phyloP scores from a whole-genome alignment of 2,797 vertebrate genomes.

The Centropyge bicolor region DNA sequence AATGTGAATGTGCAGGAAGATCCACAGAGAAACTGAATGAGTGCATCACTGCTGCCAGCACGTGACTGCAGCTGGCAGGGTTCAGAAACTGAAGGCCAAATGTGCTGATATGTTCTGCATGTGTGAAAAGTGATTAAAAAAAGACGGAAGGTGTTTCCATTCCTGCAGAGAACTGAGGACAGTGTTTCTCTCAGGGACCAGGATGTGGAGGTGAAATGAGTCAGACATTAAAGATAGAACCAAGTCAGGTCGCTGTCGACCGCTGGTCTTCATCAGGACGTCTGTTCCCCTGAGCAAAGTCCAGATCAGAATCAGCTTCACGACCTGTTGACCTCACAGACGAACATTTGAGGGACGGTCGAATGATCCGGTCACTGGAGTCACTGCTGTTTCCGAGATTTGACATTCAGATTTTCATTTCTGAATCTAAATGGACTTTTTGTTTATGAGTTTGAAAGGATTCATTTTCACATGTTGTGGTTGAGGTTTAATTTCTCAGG shows the following conservation, averaged over 20 bases:
- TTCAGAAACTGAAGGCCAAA: conserved; percentile 4
- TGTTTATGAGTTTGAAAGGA: background rate
- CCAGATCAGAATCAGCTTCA: background rate
- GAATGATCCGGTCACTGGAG: background rate
- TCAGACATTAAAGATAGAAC: conserved; percentile 38
- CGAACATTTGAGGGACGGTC: too few relatives aligned
- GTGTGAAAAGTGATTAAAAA: conserved; percentile 12
- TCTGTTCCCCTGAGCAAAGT: conserved; percentile 29
- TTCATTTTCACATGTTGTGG: too few relatives aligned
- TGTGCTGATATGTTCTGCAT: background rate
- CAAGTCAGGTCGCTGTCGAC: conserved; percentile 26
- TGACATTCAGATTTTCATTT: background rate
- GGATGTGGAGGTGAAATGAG: conserved; percentile 18
- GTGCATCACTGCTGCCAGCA: background rate
- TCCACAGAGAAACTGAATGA: background rate
- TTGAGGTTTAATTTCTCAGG: background rate
- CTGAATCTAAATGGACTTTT: background rate
- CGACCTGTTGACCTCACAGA: too few relatives aligned
- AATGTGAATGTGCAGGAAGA: conserved; percentile 10
- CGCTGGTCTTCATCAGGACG: conserved; percentile 29
- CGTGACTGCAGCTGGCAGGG: background rate
- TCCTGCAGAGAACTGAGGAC: background rate
- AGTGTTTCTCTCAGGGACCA: conserved; percentile 23
- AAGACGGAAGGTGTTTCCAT: background rate
- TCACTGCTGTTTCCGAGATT: background rate